Percentiles rank a stretch among this genome's conserved stretches.
These are phyloP conservation scores for Syngnathus acus DNA, from an alignment of 2,797 vertebrate genomes.

Conservation along the genomic window DNA sequence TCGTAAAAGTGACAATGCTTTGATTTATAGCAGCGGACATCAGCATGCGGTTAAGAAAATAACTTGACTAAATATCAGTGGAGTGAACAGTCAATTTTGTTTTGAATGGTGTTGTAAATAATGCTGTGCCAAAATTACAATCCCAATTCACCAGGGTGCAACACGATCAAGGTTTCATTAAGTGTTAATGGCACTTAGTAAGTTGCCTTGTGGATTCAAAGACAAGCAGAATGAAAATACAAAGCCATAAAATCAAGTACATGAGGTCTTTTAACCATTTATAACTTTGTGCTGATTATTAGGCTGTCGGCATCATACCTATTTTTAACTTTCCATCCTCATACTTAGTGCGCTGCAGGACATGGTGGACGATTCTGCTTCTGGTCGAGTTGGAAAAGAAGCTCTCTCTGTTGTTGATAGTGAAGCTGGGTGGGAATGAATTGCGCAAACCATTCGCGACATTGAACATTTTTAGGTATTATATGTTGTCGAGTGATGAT, in stretches of 20 bases:
- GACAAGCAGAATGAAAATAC: background rate
- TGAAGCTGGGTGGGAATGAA: slow-evolving; percentile 76
- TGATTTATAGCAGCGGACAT: background rate
- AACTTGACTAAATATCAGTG: background rate
- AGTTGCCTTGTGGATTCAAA: background rate
- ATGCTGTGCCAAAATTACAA: background rate
- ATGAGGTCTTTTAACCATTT: background rate
- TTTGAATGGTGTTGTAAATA: slow-evolving; percentile 1
- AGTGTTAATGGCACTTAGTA: background rate
- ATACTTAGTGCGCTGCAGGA: slow-evolving; percentile 94
- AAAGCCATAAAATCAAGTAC: background rate
- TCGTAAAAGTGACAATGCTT: slow-evolving; percentile 3
- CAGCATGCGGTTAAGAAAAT: background rate
- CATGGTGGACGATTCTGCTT: slow-evolving; percentile 94
- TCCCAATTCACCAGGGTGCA: background rate
- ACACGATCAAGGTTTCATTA: background rate
- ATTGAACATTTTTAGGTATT: too few species aligned
- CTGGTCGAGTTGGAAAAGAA: slow-evolving; percentile 98
- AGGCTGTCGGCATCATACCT: slow-evolving; percentile 69
- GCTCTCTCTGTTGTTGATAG: slow-evolving; percentile 92
- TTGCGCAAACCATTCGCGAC: background rate
- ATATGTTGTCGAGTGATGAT: too few species aligned
- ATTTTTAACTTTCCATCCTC: slow-evolving; percentile 97
- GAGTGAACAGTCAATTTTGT: background rate
- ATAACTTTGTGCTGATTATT: background rate